A percentile compares a stretch with the other conserved stretches of the same genome.
phyloP scores from a whole-genome alignment of 2,797 vertebrate genomes.

The Natrix natrix region DNA sequence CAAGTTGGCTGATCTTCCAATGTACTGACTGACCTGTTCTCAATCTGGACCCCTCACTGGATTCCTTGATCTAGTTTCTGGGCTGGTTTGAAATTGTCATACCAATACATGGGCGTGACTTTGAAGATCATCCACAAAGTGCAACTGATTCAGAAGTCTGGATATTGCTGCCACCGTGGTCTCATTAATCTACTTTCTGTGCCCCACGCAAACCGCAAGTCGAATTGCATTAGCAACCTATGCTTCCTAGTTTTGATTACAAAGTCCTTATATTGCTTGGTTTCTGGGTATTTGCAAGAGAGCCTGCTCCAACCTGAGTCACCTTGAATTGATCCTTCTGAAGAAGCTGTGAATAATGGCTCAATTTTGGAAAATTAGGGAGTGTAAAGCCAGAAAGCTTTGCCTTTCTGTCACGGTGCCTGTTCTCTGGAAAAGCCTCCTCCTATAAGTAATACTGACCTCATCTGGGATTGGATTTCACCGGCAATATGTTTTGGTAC shows the following conservation, averaged over 20 bases:
- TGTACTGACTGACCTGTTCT: not conserved
- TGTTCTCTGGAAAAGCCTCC: not conserved
- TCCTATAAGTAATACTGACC: not conserved
- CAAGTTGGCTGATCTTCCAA: not conserved
- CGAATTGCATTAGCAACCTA: not conserved
- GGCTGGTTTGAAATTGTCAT: not conserved
- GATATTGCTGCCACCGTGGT: not conserved
- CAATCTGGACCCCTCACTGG: not conserved
- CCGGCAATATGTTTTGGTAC: not conserved
- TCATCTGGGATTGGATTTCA: not conserved
- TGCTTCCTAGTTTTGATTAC: not conserved
- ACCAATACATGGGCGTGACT: not conserved
- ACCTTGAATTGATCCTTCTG: not conserved
- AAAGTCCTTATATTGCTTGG: not conserved
- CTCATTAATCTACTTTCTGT: not conserved
- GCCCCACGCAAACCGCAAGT: not conserved
- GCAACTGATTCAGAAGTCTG: not conserved
- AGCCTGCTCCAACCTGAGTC: not conserved
- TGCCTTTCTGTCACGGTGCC: not conserved
- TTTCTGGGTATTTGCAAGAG: not conserved
- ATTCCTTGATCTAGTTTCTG: not conserved
- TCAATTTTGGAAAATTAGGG: not conserved
- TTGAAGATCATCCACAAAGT: not conserved
- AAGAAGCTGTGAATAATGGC: not conserved
- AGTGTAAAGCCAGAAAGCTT: not conserved